A percentile compares a stretch with the other conserved stretches of the same genome.
phyloP scores from a whole-genome alignment of 2,888 invertebrate species.

The Cephus sareptanus region DNA sequence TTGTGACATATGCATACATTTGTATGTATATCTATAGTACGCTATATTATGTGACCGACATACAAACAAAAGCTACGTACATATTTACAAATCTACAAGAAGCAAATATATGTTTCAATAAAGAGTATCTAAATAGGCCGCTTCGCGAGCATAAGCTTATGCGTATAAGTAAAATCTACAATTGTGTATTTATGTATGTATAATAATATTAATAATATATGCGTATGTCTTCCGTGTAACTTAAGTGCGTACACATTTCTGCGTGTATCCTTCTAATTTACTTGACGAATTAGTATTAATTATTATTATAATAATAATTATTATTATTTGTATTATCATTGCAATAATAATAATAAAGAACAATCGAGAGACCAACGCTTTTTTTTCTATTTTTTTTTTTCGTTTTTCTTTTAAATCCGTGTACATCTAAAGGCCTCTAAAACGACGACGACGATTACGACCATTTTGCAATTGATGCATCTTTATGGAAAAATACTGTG shows the following conservation, averaged over 20 bases:
- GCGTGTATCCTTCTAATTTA: background rate
- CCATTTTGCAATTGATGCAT: conserved; percentile 15
- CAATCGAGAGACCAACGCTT: background rate
- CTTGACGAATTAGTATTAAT: background rate
- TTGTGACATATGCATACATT: conserved; percentile 1
- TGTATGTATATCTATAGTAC: background rate
- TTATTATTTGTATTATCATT: background rate
- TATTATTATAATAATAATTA: background rate
- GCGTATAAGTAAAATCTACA: background rate
- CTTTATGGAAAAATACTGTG: conserved; percentile 39
- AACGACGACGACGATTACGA: background rate
- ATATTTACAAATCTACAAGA: conserved; percentile 49
- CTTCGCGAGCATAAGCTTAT: background rate
- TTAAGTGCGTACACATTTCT: background rate
- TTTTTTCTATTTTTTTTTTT: background rate
- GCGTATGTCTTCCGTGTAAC: conserved; percentile 7
- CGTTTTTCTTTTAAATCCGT: background rate
- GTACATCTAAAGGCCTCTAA: background rate
- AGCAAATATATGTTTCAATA: conserved; percentile 30
- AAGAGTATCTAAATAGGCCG: background rate
- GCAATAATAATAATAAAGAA: background rate
- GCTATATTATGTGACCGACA: background rate
- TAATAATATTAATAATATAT: conserved; percentile 7
- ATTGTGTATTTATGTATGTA: background rate
- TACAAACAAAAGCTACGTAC: conserved; percentile 20